Evolutionary conservation across 2,888 invertebrate genomes (phyloP), one percentile per base, ranked within the genome.

Genomic region (Aphelenchoides bicaudatus): DNA sequence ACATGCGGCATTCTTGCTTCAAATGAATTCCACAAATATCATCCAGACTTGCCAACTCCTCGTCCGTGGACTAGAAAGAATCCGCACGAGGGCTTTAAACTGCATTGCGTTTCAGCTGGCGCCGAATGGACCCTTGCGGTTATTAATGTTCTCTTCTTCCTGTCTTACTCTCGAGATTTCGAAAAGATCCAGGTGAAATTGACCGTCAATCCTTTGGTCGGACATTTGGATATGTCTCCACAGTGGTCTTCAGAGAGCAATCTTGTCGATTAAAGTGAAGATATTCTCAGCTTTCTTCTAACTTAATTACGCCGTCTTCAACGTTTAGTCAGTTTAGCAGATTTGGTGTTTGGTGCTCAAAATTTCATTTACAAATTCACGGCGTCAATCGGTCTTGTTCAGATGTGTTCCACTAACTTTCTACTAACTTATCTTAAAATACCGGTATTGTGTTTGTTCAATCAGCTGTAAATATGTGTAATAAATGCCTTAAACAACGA

Each of bases 81-180:
- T 13, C 61, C 57, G 37, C 68, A 69, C 50, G 72, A 81, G 80
- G 87, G 86, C 3, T 87, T 85, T 84, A 82, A 82, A 38, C 83
- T 84, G 59, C 87, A 87, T 78, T 84, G 87, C 2, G 80, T 84
- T 3, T 86, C 86, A 65, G 85, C 85, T 0, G 81, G 84, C 30
- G 84, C 85, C 0, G 87, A 87, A 77, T 87, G 87, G 87, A 79
- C 85, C 1, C 83, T 86, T 66, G 85, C 86, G 1, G 82, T 84
- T 4, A 78, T 84, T 6, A 85, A 86, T 70, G 84, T 85, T 68
- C 78, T 84, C 59, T 86, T 84, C 75, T 84, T 87, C 64, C 76
- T 86, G 0, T 84, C 86, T 8, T 87, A 85, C 72, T 83, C 85
- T 3, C 82, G 83, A 6, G 87, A 87, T 70, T 87, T 87, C 71